These are phyloP conservation scores for Villa cingulata DNA, from an alignment of 2,888 invertebrate genomes.

Conservation along the genomic window DNA sequence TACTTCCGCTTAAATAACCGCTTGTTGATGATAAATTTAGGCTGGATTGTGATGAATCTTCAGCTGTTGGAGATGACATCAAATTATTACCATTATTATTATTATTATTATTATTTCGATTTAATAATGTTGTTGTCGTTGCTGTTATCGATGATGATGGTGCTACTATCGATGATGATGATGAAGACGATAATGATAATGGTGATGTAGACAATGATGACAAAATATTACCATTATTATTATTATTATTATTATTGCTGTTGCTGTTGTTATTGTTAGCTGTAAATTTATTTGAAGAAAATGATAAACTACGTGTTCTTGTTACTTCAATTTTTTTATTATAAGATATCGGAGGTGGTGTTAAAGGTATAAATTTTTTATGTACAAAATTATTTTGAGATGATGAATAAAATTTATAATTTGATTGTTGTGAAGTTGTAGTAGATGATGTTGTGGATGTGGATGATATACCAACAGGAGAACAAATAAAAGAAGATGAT, in stretches of 20 bases:
- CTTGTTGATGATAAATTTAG: conserved; percentile 23
- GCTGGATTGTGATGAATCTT: conserved; percentile 22
- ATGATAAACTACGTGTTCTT: conserved; percentile 32
- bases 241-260: background rate
- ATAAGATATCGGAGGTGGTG: conserved; percentile 32
- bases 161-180: conserved; percentile 12
- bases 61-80: conserved; percentile 11
- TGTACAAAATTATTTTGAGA: background rate
- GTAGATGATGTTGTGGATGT: too few relatives aligned
- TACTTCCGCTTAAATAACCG: conserved; percentile 22
- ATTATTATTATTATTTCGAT: background rate
- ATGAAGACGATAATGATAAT: conserved; percentile 10
- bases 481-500: background rate
- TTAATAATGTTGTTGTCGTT: background rate
- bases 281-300: conserved; percentile 35
- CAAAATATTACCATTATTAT: background rate
- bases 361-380: conserved; percentile 22
- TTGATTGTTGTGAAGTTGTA: background rate
- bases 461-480: too few relatives aligned
- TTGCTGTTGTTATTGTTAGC: conserved; percentile 13
- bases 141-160: conserved; percentile 14
- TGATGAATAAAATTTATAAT: background rate
- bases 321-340: conserved; percentile 28
- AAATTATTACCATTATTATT: background rate
- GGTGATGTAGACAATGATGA: conserved; percentile 4